phyloP scores from a whole-genome alignment of 2,888 invertebrate genomes.

The Acanthococcus lagerstroemiae region DNA sequence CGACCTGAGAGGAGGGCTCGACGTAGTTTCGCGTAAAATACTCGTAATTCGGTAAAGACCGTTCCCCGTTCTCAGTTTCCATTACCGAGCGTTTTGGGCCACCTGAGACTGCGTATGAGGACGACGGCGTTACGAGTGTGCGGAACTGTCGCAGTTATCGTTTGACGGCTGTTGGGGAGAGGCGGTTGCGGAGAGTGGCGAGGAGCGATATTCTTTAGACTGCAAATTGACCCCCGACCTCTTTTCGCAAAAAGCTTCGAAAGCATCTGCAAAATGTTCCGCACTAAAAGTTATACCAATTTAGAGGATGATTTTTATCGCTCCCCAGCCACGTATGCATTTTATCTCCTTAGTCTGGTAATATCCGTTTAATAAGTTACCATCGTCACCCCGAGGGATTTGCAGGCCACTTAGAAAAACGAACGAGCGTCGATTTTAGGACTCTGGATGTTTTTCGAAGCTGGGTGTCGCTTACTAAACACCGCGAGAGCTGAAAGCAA shows the following conservation, averaged over 20 bases:
- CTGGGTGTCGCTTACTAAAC: too few species aligned
- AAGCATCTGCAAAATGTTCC: constrained; percentile 30
- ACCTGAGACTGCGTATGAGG: constrained; percentile 19
- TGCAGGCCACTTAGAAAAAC: background rate
- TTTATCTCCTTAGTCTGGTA: constrained; percentile 20
- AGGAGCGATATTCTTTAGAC: background rate
- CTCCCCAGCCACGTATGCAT: constrained; percentile 22
- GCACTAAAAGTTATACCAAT: constrained; percentile 30
- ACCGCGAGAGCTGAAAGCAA: too few species aligned
- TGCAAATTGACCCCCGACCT: constrained; percentile 4
- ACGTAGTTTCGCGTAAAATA: background rate
- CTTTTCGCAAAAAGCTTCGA: constrained; percentile 22
- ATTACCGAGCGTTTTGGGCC: constrained; percentile 12
- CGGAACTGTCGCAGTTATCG: background rate
- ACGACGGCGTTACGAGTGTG: background rate
- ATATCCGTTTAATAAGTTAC: constrained; percentile 24
- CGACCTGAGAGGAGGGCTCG: background rate
- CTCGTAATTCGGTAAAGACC: background rate
- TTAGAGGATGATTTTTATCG: constrained; percentile 28
- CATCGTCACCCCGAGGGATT: background rate
- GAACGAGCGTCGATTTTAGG: too few species aligned
- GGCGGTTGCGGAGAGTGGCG: background rate
- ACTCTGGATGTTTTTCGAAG: too few species aligned
- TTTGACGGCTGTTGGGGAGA: background rate
- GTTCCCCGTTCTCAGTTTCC: constrained; percentile 2